Evolutionary conservation across 2,113 vertebrate genomes (phyloP).

Genomic region (Pionites leucogaster): DNA sequence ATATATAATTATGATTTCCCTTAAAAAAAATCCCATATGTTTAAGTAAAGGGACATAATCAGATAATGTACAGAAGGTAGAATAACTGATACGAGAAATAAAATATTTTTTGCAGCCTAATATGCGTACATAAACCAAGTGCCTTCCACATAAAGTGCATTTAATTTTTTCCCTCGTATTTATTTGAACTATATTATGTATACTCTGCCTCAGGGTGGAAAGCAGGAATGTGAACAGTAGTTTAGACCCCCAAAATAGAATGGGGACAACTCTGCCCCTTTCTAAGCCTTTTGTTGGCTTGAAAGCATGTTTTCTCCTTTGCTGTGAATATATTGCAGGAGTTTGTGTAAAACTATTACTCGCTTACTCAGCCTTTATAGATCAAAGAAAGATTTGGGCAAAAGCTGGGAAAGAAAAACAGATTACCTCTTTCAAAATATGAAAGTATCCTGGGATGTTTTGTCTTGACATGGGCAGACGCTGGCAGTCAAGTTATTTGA

Average conservation of each 20-base stretch:
- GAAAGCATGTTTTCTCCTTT: neutral
- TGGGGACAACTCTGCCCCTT: neutral
- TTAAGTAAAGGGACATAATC: neutral
- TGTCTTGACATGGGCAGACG: constrained; percentile 46
- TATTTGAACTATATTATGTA: neutral
- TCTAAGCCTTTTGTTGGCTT: neutral
- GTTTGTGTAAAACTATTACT: neutral
- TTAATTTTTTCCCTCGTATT: neutral
- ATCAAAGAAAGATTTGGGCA: neutral
- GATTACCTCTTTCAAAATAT: constrained; percentile 30
- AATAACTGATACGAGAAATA: neutral
- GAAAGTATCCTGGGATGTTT: constrained; percentile 9
- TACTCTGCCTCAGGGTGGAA: neutral
- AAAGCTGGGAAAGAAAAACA: constrained; percentile 29
- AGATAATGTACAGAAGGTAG: neutral
- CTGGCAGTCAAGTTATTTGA: constrained; percentile 14
- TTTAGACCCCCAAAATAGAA: neutral
- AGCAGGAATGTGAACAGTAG: neutral
- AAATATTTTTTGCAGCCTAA: neutral
- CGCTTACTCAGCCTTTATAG: neutral
- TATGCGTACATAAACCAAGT: neutral
- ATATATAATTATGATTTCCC: neutral
- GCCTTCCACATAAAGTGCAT: neutral
- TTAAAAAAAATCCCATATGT: neutral
- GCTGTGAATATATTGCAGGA: neutral